Conservation (phyloP, 2,113 vertebrate species). For the Pycnonotus jocosus region DNA sequence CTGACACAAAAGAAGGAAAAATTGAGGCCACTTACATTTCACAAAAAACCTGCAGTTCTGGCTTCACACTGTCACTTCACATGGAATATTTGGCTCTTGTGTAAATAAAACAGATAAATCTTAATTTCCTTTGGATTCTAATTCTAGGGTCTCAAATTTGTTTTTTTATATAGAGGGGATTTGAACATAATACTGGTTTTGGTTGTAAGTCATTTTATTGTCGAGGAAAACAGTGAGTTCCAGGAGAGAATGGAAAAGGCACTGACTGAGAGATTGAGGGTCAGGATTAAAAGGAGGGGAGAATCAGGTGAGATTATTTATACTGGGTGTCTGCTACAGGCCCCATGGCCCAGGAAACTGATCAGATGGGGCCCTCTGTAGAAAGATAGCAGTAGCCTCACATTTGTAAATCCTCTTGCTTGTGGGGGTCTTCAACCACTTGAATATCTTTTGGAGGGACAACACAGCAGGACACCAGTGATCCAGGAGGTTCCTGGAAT, state of each 20-base stretch:
- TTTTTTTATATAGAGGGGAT: neutral
- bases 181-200: neutral
- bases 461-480: neutral
- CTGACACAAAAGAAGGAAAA: neutral
- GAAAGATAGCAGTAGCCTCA: neutral
- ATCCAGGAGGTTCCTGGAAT: neutral
- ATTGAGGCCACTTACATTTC: neutral
- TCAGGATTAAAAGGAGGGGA: neutral
- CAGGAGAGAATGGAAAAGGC: neutral
- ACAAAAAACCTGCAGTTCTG: neutral
- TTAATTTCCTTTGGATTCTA: neutral
- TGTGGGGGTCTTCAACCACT: neutral
- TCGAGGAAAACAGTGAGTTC: neutral
- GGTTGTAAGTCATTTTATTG: neutral
- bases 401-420: neutral
- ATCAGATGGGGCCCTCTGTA: neutral
- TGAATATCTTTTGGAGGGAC: rapidly evolving
- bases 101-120: neutral
- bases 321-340: neutral
- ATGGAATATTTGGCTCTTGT: neutral
- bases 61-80: neutral
- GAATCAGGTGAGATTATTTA: neutral
- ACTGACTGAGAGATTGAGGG: neutral
- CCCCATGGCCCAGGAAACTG: neutral
- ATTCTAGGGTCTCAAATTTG: neutral